Percentiles rank a stretch among this genome's conserved stretches.
Conservation (phyloP, 2,888 invertebrate species). For the Aspidiotus rigidus region DNA sequence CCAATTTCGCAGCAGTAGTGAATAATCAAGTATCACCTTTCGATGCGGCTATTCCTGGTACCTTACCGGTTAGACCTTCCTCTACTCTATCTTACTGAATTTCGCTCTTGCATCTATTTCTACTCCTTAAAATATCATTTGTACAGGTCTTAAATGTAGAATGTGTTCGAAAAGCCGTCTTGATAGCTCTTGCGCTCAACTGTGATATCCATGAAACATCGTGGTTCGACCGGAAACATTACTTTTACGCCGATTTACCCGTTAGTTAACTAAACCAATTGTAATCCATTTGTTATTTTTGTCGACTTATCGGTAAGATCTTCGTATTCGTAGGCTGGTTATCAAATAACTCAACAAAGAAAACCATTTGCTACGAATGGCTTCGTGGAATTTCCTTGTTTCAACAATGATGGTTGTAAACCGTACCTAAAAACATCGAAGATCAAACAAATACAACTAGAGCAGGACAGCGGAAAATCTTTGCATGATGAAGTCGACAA, state of each 20-base stretch:
- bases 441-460: conserved; percentile 85
- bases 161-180: conserved; percentile 82
- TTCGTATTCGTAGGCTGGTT: conserved; percentile 59
- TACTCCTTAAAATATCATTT: conserved; percentile 1
- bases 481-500: conserved; percentile 63
- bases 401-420: conserved; percentile 54
- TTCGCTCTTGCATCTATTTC: not conserved
- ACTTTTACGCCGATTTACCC: conserved; percentile 96
- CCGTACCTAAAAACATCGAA: conserved; percentile 60
- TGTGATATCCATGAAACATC: conserved; percentile 77
- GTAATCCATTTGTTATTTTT: not conserved
- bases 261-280: conserved; percentile 46
- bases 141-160: conserved; percentile 69
- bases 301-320: conserved; percentile 6
- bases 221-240: conserved; percentile 94
- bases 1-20: conserved; percentile 62
- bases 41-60: conserved; percentile 90
- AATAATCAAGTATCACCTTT: conserved; percentile 81
- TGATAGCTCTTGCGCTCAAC: conserved; percentile 77
- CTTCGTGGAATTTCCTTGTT: conserved; percentile 64
- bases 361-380: conserved; percentile 78
- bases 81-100: not conserved
- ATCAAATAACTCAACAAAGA: conserved; percentile 96
- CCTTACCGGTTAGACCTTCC: conserved; percentile 57
- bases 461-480: conserved; percentile 97